These are phyloP conservation scores for Anolis sagrei DNA, from an alignment of 2,113 vertebrate species.

Conservation along the genomic window DNA sequence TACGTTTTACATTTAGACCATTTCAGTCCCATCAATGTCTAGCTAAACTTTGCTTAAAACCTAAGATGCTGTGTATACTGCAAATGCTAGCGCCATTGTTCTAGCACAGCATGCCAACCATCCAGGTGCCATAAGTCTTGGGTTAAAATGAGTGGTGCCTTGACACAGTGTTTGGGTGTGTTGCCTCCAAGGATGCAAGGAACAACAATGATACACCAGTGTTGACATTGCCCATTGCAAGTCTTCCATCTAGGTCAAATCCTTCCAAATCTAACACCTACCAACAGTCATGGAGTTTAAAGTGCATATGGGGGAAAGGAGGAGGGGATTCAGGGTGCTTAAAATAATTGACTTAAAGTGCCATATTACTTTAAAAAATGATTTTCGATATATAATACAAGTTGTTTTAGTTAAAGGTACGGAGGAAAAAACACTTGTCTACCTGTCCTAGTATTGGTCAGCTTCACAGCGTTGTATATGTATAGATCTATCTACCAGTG, in stretches of 20 bases:
- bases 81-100: conserved; percentile 2
- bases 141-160: background rate
- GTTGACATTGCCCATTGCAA: background rate
- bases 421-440: conserved; percentile 41
- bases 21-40: background rate
- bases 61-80: background rate
- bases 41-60: conserved; percentile 6
- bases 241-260: conserved; percentile 62
- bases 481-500: background rate
- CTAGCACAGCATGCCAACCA: background rate
- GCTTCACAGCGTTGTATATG: conserved; percentile 12
- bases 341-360: conserved; percentile 70
- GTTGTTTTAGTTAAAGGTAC: background rate
- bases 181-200: background rate
- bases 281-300: conserved; percentile 71
- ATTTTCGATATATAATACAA: background rate
- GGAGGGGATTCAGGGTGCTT: background rate
- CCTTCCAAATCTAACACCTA: conserved; percentile 38
- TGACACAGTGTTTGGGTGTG: background rate
- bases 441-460: conserved; percentile 54
- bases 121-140: background rate
- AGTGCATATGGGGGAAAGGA: conserved; percentile 75
- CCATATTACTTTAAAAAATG: conserved; percentile 65
- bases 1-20: background rate
- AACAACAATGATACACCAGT: background rate